A percentile compares a stretch with the other conserved stretches of the same genome.
phyloP scores from a whole-genome alignment of 2,888 invertebrate genomes.

The Pseudeuparius sepicola region DNA sequence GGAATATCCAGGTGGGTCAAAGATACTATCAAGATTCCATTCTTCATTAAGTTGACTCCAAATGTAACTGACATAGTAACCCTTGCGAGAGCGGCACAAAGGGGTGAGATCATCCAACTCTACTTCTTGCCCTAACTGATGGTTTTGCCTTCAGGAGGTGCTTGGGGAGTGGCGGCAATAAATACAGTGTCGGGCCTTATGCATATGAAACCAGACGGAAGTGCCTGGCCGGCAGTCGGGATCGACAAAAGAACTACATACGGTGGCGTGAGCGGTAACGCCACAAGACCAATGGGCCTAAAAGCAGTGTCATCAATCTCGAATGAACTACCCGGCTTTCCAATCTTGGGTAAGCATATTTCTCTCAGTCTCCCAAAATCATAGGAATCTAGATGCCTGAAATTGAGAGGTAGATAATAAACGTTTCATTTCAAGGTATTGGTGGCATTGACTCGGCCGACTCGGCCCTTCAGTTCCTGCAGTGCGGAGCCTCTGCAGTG shows the following conservation, averaged over 20 bases:
- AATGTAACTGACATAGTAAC: slow-evolving; percentile 90
- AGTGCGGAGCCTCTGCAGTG: slow-evolving; percentile 84
- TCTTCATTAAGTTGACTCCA: slow-evolving; percentile 95
- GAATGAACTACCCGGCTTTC: slow-evolving; percentile 73
- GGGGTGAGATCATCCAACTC: slow-evolving; percentile 45
- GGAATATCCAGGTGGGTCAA: slow-evolving; percentile 89
- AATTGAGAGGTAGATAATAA: no score
- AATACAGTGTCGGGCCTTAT: slow-evolving; percentile 96
- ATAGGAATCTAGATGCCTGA: no score
- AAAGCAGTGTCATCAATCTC: slow-evolving; percentile 85
- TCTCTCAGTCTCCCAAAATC: no score
- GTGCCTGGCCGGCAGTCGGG: slow-evolving; percentile 91
- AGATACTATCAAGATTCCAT: slow-evolving; percentile 77
- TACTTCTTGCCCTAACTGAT: not conserved
- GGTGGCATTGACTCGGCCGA: slow-evolving; percentile 98
- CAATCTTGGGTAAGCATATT: slow-evolving; percentile 64
- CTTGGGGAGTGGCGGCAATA: slow-evolving; percentile 92
- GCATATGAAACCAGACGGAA: slow-evolving; percentile 69
- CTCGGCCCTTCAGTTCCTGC: slow-evolving; percentile 85
- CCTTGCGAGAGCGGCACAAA: slow-evolving; percentile 83
- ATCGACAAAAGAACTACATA: slow-evolving; percentile 75
- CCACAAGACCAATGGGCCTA: slow-evolving; percentile 89
- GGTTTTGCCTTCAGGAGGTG: slow-evolving; percentile 54
- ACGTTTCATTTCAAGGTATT: slow-evolving; percentile 50
- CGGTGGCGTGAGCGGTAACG: slow-evolving; percentile 86